phyloP scores from a whole-genome alignment of 2,888 invertebrate genomes.

The Tineola bisselliella region DNA sequence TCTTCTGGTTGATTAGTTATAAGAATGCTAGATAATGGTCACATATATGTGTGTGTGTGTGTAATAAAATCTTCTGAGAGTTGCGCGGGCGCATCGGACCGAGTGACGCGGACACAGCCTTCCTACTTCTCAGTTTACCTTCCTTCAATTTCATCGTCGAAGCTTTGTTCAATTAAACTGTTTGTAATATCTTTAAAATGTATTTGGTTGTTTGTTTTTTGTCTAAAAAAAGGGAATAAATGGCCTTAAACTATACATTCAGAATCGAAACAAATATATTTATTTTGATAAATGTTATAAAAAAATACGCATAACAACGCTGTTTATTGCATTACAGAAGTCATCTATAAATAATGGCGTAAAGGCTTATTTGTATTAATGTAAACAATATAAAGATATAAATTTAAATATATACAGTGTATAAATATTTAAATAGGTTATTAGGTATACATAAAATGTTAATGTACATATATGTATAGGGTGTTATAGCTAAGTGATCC shows the following conservation, averaged over 20 bases:
- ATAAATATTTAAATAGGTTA: neutral
- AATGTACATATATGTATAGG: neutral
- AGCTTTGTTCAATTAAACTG: neutral
- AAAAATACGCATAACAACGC: too few species aligned
- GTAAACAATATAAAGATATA: too few species aligned
- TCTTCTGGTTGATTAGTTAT: neutral
- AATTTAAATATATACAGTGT: too few species aligned
- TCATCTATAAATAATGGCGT: too few species aligned
- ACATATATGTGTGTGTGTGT: neutral
- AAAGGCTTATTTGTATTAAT: too few species aligned
- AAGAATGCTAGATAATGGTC: neutral
- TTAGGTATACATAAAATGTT: neutral
- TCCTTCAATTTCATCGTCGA: neutral
- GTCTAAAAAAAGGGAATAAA: too few species aligned
- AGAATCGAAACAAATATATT: too few species aligned
- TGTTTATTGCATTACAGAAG: too few species aligned
- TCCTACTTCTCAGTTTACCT: neutral
- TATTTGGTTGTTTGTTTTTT: too few species aligned
- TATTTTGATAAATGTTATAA: too few species aligned
- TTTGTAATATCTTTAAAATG: neutral
- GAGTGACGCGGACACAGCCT: neutral
- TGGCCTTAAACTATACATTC: too few species aligned
- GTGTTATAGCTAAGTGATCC: slow-evolving; percentile 26
- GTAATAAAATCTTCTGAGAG: neutral
- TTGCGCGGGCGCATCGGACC: neutral